phyloP scores from a whole-genome alignment of 1,140 invertebrate species.

The Anoplolepis gracilipes region DNA sequence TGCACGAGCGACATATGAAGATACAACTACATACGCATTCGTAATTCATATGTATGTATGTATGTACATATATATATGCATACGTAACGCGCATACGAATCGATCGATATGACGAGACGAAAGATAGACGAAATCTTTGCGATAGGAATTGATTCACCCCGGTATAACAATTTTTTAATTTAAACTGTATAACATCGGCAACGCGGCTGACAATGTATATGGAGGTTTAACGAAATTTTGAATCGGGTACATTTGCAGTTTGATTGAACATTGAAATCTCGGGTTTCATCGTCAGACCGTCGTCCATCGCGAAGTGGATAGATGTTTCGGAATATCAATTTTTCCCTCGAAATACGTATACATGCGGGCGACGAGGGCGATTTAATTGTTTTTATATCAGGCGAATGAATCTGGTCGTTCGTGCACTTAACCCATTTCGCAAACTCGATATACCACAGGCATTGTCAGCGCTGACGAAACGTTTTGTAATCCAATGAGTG shows the following conservation, averaged over 20 bases:
- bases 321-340: constrained; percentile 53
- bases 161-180: constrained; percentile 40
- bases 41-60: no score
- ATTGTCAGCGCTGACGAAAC: constrained; percentile 41
- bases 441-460: constrained; percentile 29
- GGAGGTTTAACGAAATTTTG: constrained; percentile 48
- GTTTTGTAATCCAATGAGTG: constrained; percentile 43
- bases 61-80: no score
- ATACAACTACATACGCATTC: not conserved
- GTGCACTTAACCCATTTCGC: constrained; percentile 47
- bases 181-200: constrained; percentile 4
- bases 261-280: constrained; percentile 61
- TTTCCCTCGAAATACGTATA: constrained; percentile 44
- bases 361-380: constrained; percentile 1
- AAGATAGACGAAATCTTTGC: constrained; percentile 32
- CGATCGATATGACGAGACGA: constrained; percentile 8
- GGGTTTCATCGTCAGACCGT: constrained; percentile 4
- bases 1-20: not conserved
- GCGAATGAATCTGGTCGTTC: constrained; percentile 41
- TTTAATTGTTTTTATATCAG: constrained; percentile 63
- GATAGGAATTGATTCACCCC: not conserved
- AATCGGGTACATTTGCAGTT: constrained; percentile 56
- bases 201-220: not conserved
- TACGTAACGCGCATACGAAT: not conserved
- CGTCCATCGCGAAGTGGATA: not conserved